Evolutionary conservation across 2,797 vertebrate species (phyloP).

Genomic region (Anisognathus igniventris): DNA sequence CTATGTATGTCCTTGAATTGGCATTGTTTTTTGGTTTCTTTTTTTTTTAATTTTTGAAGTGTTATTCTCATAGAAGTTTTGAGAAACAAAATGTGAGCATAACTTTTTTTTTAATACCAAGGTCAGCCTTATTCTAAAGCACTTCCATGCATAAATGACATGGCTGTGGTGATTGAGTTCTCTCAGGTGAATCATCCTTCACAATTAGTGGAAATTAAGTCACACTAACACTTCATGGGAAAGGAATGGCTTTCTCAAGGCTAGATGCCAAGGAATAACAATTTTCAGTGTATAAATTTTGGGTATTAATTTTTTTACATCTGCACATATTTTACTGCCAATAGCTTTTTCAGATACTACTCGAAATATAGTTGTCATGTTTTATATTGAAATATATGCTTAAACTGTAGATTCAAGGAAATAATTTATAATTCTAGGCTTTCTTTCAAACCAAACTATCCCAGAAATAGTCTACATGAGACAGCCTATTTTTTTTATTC

Average conservation of each 20-base stretch:
- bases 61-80: not conserved
- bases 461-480: not conserved
- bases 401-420: not conserved
- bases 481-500: not conserved
- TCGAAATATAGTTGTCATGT: not conserved
- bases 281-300: not conserved
- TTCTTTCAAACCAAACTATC: not conserved
- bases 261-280: not conserved
- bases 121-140: not conserved
- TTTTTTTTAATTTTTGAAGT: not conserved
- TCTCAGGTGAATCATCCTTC: not conserved
- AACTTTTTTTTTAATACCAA: not conserved
- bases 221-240: not conserved
- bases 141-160: not conserved
- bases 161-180: not conserved
- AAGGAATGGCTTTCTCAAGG: not conserved
- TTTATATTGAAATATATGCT: not conserved
- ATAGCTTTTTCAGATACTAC: not conserved
- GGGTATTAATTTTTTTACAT: not conserved
- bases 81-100: not conserved
- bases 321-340: not conserved
- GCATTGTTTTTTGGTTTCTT: not conserved
- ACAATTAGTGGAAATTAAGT: not conserved
- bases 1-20: not conserved
- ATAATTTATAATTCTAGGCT: not conserved